A percentile compares a stretch with the other conserved stretches of the same genome.
Evolutionary conservation across 2,113 vertebrate genomes (phyloP).

Genomic region (Talpa occidentalis): DNA sequence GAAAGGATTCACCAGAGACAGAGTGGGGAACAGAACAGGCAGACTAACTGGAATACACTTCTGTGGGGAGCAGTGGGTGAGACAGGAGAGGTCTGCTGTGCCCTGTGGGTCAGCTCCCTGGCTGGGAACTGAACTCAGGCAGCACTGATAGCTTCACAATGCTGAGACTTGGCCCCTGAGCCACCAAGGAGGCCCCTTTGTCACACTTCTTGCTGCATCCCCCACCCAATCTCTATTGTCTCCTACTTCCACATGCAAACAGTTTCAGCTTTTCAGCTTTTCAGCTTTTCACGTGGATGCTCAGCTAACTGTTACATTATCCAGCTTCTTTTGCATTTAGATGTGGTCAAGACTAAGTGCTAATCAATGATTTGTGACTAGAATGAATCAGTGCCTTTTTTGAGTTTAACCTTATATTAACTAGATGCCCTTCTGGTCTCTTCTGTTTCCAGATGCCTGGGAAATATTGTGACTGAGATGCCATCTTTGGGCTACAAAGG

Average conservation of each 20-base stretch:
- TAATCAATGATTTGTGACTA: neutral
- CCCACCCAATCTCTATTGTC: neutral
- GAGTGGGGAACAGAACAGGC: too few relatives aligned
- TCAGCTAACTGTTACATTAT: neutral
- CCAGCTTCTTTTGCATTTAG: neutral
- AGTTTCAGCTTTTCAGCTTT: too few relatives aligned
- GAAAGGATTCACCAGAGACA: too few relatives aligned
- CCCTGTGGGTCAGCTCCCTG: too few relatives aligned
- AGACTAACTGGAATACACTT: too few relatives aligned
- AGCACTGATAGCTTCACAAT: too few relatives aligned
- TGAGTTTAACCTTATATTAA: neutral
- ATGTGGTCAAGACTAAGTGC: neutral
- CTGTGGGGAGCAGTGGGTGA: too few relatives aligned
- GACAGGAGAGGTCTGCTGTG: too few relatives aligned
- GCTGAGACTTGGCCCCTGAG: too few relatives aligned
- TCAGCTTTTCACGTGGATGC: neutral
- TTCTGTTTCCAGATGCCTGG: neutral
- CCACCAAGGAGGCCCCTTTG: neutral
- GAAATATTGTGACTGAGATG: neutral
- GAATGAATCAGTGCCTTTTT: neutral
- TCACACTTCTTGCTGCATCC: neutral
- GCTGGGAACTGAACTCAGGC: too few relatives aligned
- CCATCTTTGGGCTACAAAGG: neutral
- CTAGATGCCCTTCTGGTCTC: neutral
- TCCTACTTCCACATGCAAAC: slow-evolving; percentile 2